Conservation (phyloP, 2,888 invertebrate genomes). For the Charanyca ferruginea region DNA sequence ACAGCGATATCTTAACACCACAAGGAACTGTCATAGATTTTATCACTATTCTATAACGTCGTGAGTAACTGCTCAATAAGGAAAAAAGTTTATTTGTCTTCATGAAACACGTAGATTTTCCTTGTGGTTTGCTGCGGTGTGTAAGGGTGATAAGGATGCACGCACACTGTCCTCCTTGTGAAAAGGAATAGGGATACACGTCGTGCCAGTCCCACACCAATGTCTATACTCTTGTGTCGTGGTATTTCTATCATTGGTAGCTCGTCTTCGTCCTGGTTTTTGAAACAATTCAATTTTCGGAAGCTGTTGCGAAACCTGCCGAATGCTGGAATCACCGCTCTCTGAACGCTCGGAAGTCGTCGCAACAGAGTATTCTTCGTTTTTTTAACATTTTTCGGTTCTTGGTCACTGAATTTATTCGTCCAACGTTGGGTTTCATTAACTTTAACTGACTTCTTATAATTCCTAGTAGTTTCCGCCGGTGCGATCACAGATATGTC, state of each 20-base stretch:
- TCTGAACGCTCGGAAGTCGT: constrained; percentile 73
- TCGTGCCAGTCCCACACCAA: constrained; percentile 83
- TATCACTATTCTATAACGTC: constrained; percentile 31
- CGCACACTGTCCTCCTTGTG: constrained; percentile 82
- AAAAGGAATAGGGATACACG: constrained; percentile 85
- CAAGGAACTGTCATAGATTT: constrained; percentile 34
- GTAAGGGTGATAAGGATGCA: constrained; percentile 87
- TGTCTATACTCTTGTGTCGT: constrained; percentile 85
- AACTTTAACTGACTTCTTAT: constrained; percentile 67
- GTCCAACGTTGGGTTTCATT: constrained; percentile 58
- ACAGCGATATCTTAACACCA: constrained; percentile 38
- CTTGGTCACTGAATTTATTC: constrained; percentile 59
- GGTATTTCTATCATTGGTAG: constrained; percentile 78
- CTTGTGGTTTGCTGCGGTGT: constrained; percentile 85
- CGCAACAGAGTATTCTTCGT: constrained; percentile 66
- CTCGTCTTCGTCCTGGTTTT: constrained; percentile 74
- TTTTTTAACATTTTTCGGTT: constrained; percentile 59
- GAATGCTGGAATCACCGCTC: constrained; percentile 75
- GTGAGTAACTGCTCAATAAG: constrained; percentile 20
- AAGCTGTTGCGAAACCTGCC: constrained; percentile 75
- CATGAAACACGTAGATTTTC: constrained; percentile 79
- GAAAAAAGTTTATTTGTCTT: constrained; percentile 69
- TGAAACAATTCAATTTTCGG: constrained; percentile 81
- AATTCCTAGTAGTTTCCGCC: constrained; percentile 71
- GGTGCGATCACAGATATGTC: constrained; percentile 73